These are phyloP conservation scores for Sesamia nonagrioides DNA, from an alignment of 1,140 invertebrate species.

Conservation along the genomic window DNA sequence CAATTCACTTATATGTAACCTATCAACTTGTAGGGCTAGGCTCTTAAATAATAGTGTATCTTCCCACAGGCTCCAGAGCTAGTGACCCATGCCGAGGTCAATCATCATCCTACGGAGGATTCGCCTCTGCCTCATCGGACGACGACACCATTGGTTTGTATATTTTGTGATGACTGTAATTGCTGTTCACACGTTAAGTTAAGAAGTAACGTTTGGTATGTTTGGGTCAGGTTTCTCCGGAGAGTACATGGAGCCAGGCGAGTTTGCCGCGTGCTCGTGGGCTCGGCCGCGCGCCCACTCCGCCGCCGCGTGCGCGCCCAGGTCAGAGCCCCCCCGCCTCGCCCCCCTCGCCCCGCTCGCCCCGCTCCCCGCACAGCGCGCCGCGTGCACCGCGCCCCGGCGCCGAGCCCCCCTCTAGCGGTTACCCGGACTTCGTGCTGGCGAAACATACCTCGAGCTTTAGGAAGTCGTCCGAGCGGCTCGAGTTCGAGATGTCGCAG, in stretches of 20 bases:
- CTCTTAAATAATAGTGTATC: neutral
- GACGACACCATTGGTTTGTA: constrained; percentile 87
- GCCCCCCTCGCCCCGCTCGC: constrained; percentile 62
- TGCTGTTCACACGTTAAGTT: neutral
- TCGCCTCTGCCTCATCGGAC: constrained; percentile 88
- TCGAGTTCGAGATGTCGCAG: constrained; percentile 86
- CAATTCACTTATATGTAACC: constrained; percentile 15
- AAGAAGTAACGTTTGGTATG: neutral
- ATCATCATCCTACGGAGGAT: constrained; percentile 88
- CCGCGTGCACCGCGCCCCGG: constrained; percentile 67
- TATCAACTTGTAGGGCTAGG: neutral
- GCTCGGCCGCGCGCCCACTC: constrained; percentile 85
- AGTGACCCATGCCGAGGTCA: constrained; percentile 88
- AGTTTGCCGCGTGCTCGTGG: constrained; percentile 79
- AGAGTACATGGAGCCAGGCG: constrained; percentile 88
- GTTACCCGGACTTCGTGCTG: constrained; percentile 77
- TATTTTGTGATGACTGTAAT: neutral
- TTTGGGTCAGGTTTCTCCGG: constrained; percentile 84
- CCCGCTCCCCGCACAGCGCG: constrained; percentile 64
- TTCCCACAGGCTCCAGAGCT: constrained; percentile 76
- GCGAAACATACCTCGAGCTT: constrained; percentile 78
- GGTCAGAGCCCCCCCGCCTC: constrained; percentile 78
- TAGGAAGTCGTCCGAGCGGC: constrained; percentile 84
- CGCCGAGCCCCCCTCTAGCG: constrained; percentile 72
- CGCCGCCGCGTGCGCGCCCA: constrained; percentile 84